phyloP scores from a whole-genome alignment of 2,797 vertebrate genomes.

The Lithobates sylvaticus region DNA sequence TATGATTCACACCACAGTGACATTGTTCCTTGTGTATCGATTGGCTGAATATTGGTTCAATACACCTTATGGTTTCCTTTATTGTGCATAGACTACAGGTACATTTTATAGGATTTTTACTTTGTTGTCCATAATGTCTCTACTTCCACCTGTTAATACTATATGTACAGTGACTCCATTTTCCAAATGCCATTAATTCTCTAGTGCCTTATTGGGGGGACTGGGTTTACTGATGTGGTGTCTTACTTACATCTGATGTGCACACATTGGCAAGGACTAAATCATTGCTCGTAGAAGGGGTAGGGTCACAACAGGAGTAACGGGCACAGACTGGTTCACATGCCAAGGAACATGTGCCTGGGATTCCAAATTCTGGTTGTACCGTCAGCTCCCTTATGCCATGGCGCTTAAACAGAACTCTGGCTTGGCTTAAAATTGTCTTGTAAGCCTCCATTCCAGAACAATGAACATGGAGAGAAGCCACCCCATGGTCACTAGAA shows the following conservation, averaged over 20 bases:
- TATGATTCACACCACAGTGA: too few relatives aligned
- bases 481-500: conserved; percentile 23
- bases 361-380: conserved; percentile 60
- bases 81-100: background rate
- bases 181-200: background rate
- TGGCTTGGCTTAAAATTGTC: conserved; percentile 24
- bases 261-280: conserved; percentile 50
- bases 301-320: conserved; percentile 58
- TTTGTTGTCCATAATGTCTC: background rate
- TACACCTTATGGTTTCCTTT: background rate
- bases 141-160: background rate
- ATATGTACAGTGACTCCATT: background rate
- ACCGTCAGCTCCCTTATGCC: conserved; percentile 63
- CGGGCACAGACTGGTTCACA: conserved; percentile 46
- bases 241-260: background rate
- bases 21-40: too few relatives aligned
- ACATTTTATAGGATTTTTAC: background rate
- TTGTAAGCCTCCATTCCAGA: conserved; percentile 39
- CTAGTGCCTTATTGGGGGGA: background rate
- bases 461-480: conserved; percentile 50
- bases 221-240: too few relatives aligned
- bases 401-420: conserved; percentile 34
- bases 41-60: background rate
- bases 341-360: conserved; percentile 52
- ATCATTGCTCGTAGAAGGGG: conserved; percentile 54